Percentiles rank a stretch among this genome's conserved stretches.
phyloP scores from a whole-genome alignment of 2,888 invertebrate genomes.

The Pteria penguin region DNA sequence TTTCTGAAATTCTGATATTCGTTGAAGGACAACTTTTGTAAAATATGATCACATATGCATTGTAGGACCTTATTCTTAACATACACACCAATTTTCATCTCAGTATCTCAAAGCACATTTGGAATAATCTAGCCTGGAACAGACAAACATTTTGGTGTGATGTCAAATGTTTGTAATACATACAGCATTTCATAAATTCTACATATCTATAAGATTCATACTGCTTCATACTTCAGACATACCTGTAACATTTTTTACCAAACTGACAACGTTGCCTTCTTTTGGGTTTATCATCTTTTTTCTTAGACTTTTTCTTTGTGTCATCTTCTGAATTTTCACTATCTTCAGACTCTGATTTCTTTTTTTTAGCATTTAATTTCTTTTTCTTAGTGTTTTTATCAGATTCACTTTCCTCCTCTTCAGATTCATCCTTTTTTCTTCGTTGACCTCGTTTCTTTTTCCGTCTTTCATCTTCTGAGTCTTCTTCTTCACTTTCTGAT shows the following conservation, averaged over 20 bases:
- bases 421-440: slow-evolving; percentile 11
- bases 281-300: slow-evolving; percentile 35
- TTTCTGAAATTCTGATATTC: no score
- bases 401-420: slow-evolving; percentile 33
- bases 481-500: slow-evolving; percentile 34
- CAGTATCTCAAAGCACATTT: no score
- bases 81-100: no score
- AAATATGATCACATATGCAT: no score
- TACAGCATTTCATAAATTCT: no score
- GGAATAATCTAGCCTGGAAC: no score
- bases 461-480: slow-evolving; percentile 42
- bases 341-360: slow-evolving; percentile 25
- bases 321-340: slow-evolving; percentile 16
- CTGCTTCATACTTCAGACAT: no score
- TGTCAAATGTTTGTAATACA: no score
- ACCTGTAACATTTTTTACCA: slow-evolving; percentile 76
- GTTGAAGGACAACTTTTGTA: no score
- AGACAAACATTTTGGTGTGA: no score
- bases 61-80: no score
- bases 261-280: slow-evolving; percentile 63
- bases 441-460: slow-evolving; percentile 24
- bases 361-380: slow-evolving; percentile 19
- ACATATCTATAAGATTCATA: no score
- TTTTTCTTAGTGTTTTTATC: slow-evolving; percentile 15
- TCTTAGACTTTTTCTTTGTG: slow-evolving; percentile 3